phyloP scores from a whole-genome alignment of 1,140 invertebrate species.

The Drosophila tropicalis region DNA sequence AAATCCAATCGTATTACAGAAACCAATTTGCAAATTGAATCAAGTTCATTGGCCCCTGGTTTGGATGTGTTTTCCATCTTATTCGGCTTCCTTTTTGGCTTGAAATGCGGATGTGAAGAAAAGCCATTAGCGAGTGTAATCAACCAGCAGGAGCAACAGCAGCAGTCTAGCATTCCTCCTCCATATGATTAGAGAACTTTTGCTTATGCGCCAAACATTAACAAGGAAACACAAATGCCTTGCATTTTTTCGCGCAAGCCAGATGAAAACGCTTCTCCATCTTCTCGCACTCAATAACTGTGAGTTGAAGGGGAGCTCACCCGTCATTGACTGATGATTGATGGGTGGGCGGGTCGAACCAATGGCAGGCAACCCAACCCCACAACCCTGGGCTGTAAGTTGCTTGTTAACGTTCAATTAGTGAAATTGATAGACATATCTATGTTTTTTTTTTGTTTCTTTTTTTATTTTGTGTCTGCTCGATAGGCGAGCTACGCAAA shows the following conservation, averaged over 20 bases:
- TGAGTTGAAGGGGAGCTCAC: slow-evolving; percentile 23
- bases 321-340: slow-evolving; percentile 55
- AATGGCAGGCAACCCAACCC: too few species aligned
- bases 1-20: background rate
- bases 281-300: slow-evolving; percentile 61
- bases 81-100: background rate
- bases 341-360: slow-evolving; percentile 55
- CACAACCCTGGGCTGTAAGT: slow-evolving; percentile 42
- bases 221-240: slow-evolving; percentile 22
- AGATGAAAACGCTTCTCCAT: slow-evolving; percentile 24
- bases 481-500: slow-evolving; percentile 22
- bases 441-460: slow-evolving; percentile 23
- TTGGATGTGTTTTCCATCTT: background rate
- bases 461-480: background rate
- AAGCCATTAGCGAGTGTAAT: slow-evolving; percentile 19
- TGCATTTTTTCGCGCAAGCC: slow-evolving; percentile 19
- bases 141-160: slow-evolving; percentile 7
- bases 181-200: slow-evolving; percentile 34
- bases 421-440: slow-evolving; percentile 80
- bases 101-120: slow-evolving; percentile 13
- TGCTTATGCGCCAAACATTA: slow-evolving; percentile 55
- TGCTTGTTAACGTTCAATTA: slow-evolving; percentile 80
- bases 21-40: background rate
- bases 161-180: slow-evolving; percentile 4
- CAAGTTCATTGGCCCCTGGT: background rate